Base-by-base conservation (phyloP, 2,797 vertebrate genomes). In the Chanos chanos region DNA sequence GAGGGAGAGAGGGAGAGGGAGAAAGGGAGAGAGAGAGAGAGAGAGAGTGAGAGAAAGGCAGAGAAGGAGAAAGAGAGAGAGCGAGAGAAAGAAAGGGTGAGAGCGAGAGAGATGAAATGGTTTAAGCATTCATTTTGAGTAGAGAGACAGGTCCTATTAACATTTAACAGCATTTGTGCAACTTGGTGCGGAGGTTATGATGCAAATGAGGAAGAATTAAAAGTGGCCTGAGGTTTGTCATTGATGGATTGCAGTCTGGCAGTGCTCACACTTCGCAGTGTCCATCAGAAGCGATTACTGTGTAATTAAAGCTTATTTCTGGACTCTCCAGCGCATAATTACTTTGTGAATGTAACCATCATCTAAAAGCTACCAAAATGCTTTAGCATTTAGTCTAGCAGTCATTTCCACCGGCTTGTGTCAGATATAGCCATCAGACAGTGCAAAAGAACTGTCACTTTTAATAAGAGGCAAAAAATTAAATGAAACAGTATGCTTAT, bases 221-320 rank as follows among this genome's bases (percentile, higher is more conserved):
- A 99, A 97, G 92, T 94, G 94, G 93, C 93, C 95, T 92, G 95
- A 93, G 96, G 93, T 98, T 97, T 99, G 96, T 95, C 96, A 98
- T 97, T 99, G 96, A 99, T 99, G 96, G 96, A 99, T 99, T 97
- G 96, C 94, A 95, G 94, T 94, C 94, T 97, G 94, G 93, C 92
- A 91, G 91, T 92, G 93, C 92, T 94, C 93, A 93, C 94, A 97
- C 95, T 97, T 97, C 92, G 93, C 91, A 87, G 92, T 96, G 96
- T 98, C 96, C 96, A 98, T 99, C 96, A 99, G 92, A 95, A 91
- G 94, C 93, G 96, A 98, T 99, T 98, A 99, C 96, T 98, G 94
- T 97, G 95, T 98, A 99, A 99, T 99, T 99, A 99, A 99, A 99
- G 96, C 96, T 99, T 98, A 99, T 98, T 99, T 97, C 96, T 97